phyloP scores from a whole-genome alignment of 1,140 invertebrate species.

The Chironomus tepperi region DNA sequence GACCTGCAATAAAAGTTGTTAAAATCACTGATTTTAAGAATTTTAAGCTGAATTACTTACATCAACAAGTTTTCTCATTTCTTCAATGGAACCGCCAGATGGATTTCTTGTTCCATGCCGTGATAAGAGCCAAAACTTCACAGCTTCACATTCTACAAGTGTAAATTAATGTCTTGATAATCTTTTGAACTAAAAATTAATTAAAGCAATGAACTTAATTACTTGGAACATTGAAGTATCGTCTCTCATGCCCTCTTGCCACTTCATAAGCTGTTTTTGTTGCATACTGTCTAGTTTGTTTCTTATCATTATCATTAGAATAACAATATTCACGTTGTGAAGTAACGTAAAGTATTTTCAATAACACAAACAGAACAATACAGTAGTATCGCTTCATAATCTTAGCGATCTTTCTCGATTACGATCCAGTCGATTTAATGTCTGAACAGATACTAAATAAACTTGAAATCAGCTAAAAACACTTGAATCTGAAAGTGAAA shows the following conservation, averaged over 20 bases:
- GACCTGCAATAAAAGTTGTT: conserved; percentile 28
- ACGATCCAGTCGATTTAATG: neutral
- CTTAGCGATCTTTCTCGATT: neutral
- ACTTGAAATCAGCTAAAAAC: neutral
- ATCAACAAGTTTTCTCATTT: conserved; percentile 43
- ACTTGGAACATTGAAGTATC: conserved; percentile 48
- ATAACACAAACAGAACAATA: neutral
- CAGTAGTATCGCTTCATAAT: neutral
- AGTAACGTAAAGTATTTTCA: conserved; percentile 27
- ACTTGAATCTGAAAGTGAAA: too few relatives aligned
- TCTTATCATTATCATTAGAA: conserved; percentile 47
- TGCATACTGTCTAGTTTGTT: conserved; percentile 46
- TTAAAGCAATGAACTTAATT: conserved; percentile 31
- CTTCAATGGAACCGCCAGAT: conserved; percentile 42
- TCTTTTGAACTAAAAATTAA: conserved; percentile 14
- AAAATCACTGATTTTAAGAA: neutral
- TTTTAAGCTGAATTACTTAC: conserved; percentile 33
- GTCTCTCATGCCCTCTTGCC: conserved; percentile 42
- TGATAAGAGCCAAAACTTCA: conserved; percentile 53
- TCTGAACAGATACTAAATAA: neutral
- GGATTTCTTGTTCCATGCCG: conserved; percentile 56
- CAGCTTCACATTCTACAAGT: conserved; percentile 47
- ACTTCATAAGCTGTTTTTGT: conserved; percentile 57
- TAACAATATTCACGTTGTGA: conserved; percentile 50
- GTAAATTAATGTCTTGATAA: conserved; percentile 25